Conservation (phyloP, 2,797 vertebrate species). For the Luscinia megarhynchos region DNA sequence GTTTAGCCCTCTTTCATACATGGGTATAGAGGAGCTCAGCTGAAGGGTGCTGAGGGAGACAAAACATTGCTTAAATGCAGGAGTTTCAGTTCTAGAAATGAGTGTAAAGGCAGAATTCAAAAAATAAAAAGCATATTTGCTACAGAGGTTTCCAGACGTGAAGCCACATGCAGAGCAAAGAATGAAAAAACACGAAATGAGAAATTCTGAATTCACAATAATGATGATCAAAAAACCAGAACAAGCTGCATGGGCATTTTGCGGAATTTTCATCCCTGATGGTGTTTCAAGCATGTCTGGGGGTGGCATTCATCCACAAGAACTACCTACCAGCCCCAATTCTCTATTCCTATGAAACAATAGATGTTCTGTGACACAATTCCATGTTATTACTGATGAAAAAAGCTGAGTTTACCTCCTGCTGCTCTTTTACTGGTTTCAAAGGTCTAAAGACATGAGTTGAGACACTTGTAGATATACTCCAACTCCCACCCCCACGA, state of each 20-base stretch:
- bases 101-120: neutral
- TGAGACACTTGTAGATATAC: neutral
- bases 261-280: neutral
- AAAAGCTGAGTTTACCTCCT: neutral
- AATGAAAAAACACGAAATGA: neutral
- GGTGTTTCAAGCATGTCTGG: neutral
- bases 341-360: neutral
- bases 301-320: accelerated
- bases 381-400: neutral
- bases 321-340: neutral
- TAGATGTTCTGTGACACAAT: too few species aligned
- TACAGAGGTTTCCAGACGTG: neutral
- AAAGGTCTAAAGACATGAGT: neutral
- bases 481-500: too few species aligned
- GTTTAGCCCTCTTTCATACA: neutral
- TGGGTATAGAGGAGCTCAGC: neutral
- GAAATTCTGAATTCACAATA: neutral
- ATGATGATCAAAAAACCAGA: neutral
- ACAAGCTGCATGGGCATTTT: neutral
- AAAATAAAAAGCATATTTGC: neutral
- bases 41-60: neutral
- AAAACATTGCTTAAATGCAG: neutral
- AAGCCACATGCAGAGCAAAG: neutral
- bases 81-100: neutral
- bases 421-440: neutral